Evolutionary conservation across 2,888 invertebrate species (phyloP), one percentile per base, ranked within the genome.

Genomic region (Nasonovia ribisnigri): DNA sequence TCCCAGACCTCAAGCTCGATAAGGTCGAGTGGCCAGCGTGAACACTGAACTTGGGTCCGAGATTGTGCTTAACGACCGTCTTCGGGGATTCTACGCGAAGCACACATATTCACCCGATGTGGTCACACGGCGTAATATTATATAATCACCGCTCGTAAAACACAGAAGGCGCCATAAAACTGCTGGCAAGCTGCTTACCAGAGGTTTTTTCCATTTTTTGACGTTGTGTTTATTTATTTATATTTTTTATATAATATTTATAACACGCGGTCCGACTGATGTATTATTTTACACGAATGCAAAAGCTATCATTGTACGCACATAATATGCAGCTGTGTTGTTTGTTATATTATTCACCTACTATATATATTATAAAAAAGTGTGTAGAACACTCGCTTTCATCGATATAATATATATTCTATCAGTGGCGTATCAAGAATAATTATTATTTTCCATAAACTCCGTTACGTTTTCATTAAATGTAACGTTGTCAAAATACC

Each of bases 101-200:
- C 29, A 26, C 43, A 43, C 77, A 77, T 36, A 43, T n/a, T 29
- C 86, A 16, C 13, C 29, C 46, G 86, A 86, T 29, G 20, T 46
- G 46, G 77, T 77, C 77, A 29, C 86, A 29, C 46, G 84, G 84
- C 29, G 43, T 29, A 43, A 36, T 43, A 43, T 84, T 43, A 43
- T 36, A 77, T 77, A 46, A 90, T 77, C 67, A 51, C 26, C 16
- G 77, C 46, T 77, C 90, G 48, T 90, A 77, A 90, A 90, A 77
- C 90, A 48, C 90, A 48, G 77, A 51, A 90, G 48, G 26, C 77
- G 48, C 43, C 60, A 46, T 43, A 43, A 60, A 60, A 43, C 43
- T 20, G 60, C 36, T 77, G 90, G 77, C 67, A 48, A 90, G 26
- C 77, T 77, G 26, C 77, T 77, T 90, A 90, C 67, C 24, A 90